Base-by-base conservation (phyloP, 2,113 vertebrate genomes). In the Nanger granti region DNA sequence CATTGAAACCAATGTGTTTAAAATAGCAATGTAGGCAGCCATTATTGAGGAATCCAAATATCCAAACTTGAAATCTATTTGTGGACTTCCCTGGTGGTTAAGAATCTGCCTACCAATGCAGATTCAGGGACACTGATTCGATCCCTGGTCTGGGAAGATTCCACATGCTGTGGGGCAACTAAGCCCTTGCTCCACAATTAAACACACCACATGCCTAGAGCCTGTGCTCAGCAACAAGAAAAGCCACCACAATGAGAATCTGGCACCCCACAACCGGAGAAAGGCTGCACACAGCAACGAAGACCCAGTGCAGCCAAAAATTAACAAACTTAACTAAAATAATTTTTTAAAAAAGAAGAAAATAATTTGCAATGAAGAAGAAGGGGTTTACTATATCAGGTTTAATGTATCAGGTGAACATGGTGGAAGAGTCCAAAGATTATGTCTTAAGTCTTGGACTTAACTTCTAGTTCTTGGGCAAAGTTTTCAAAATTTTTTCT, bases 171-270 rank as follows among this genome's bases (percentile, higher is more conserved):
- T 7, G 73, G 73, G 37, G 73, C 73, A 79, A 26, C 37, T 79
- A 44, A 44, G 37, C 22, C 37, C 24, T 79, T 44, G 37, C 37
- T 26, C 37, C 37, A 44, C 11, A 7, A 14, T 3, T 76, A 64
- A 64, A 64, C 29, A 64, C 22, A 24, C 7, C 10, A 76, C 0
- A 1, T 41, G n/a, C 73, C 73, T 44, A 28, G 73, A 79, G 73
- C 24, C 66, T 79, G 37, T 28, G 37, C 37, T 79, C 73, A 8
- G 37, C 73, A 28, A 14, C 22, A 7, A 44, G 73, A 8, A 44
- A 44, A 44, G 22, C 73, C 0, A 14, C 37, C 0, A 0, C 73
- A 44, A 26, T 14, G 73, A 44, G 73, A 44, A 44, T 37, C 24
- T 44, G 37, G 22, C 73, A 2, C 73, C 26, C 73, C 37, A 28